These are phyloP conservation scores for Pipa parva DNA, from an alignment of 2,113 vertebrate species.

Conservation along the genomic window DNA sequence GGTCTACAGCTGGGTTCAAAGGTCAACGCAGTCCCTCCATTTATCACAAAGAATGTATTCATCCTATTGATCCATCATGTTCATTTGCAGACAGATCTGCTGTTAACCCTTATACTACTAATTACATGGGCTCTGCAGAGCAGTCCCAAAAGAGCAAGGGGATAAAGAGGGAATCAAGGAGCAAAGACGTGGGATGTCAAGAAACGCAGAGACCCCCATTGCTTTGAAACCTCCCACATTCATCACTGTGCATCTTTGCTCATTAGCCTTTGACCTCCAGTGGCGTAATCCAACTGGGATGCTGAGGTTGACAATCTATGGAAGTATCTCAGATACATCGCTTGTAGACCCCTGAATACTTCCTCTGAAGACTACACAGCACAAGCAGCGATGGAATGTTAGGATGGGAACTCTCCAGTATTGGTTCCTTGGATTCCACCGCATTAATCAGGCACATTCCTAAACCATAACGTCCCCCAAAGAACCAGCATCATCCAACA, in stretches of 20 bases:
- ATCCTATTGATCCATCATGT: slow-evolving; percentile 17
- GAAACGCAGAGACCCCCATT: background rate
- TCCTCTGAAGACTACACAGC: too few relatives aligned
- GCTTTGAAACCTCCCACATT: background rate
- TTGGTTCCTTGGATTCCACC: background rate
- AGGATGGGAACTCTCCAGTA: too few relatives aligned
- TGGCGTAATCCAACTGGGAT: background rate
- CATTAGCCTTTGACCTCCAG: slow-evolving; percentile 29
- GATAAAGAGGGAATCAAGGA: slow-evolving; percentile 20
- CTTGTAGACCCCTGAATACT: background rate
- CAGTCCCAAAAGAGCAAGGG: background rate
- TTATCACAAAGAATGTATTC: background rate
- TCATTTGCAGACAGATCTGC: background rate
- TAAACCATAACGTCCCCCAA: background rate
- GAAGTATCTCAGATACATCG: background rate
- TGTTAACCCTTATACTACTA: slow-evolving; percentile 6
- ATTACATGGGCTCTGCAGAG: background rate
- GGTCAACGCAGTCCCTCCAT: slow-evolving; percentile 20
- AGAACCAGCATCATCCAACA: background rate
- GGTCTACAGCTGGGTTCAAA: slow-evolving; percentile 7
- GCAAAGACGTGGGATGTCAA: background rate
- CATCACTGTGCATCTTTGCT: slow-evolving; percentile 10
- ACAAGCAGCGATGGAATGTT: background rate
- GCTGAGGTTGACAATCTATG: background rate
- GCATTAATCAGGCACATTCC: background rate